Evolutionary conservation across 2,113 vertebrate genomes (phyloP).

Genomic region (Actinemys pallida): DNA sequence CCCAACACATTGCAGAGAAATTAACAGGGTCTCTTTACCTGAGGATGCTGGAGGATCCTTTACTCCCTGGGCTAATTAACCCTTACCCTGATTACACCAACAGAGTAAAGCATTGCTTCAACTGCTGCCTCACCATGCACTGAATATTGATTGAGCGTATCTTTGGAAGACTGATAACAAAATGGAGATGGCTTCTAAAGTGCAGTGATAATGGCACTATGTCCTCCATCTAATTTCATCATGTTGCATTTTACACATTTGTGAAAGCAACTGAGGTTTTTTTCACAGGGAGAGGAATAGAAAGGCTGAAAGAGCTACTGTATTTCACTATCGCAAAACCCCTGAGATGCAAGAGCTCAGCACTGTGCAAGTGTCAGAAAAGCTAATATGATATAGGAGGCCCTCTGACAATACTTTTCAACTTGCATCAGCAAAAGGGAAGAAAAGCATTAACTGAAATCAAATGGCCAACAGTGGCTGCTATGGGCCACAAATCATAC

Average conservation of each 20-base stretch:
- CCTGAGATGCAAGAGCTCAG: constrained; percentile 6
- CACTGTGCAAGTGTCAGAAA: neutral
- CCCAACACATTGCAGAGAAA: neutral
- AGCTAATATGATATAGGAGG: neutral
- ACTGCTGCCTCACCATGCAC: neutral
- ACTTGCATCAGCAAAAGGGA: neutral
- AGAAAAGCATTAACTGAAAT: neutral
- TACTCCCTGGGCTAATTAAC: neutral
- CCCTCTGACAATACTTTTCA: neutral
- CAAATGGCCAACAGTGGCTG: neutral
- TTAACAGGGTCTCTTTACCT: neutral
- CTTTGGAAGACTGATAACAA: neutral
- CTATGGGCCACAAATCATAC: neutral
- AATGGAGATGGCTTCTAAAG: neutral
- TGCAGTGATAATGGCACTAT: neutral
- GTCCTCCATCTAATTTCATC: neutral
- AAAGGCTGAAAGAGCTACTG: neutral
- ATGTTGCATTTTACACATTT: neutral
- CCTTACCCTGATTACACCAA: neutral
- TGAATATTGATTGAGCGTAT: neutral
- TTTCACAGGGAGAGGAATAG: neutral
- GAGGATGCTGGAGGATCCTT: neutral
- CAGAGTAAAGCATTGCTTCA: neutral
- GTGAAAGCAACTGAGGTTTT: constrained; percentile 27
- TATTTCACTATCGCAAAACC: constrained; percentile 23